Conservation (phyloP, 1,140 invertebrate species). For the Lasioglossum baleicum region DNA sequence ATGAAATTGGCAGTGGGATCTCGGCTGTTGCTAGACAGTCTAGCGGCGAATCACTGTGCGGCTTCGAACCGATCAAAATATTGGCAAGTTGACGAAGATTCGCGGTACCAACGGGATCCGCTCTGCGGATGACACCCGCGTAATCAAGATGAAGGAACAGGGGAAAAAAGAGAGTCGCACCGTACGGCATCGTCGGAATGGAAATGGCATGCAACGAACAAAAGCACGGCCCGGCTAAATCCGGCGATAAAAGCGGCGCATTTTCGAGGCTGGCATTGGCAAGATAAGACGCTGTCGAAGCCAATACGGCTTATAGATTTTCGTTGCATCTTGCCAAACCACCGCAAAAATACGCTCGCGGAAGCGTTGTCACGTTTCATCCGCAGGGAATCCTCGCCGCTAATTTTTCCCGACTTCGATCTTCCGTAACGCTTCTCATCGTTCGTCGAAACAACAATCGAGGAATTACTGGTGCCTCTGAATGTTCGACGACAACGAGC, state of each 20-base stretch:
- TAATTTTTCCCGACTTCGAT: neutral
- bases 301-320: slow-evolving; percentile 40
- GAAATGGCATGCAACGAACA: slow-evolving; percentile 18
- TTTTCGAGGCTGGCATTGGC: slow-evolving; percentile 22
- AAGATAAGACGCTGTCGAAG: slow-evolving; percentile 33
- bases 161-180: no score
- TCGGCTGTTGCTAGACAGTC: no score
- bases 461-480: no score
- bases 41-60: no score
- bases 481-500: no score
- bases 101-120: no score
- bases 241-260: slow-evolving; percentile 21
- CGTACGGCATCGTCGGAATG: neutral
- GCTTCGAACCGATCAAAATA: no score
- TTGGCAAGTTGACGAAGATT: no score
- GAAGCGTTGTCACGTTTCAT: slow-evolving; percentile 17
- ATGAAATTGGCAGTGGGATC: no score
- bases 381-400: neutral
- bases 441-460: no score
- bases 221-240: slow-evolving; percentile 1
- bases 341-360: neutral
- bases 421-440: no score
- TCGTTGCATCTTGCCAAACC: slow-evolving; percentile 27
- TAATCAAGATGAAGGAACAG: neutral
- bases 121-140: neutral